phyloP scores from a whole-genome alignment of 92 coral and sea anemone genomes.

The Phenganax subtilis region DNA sequence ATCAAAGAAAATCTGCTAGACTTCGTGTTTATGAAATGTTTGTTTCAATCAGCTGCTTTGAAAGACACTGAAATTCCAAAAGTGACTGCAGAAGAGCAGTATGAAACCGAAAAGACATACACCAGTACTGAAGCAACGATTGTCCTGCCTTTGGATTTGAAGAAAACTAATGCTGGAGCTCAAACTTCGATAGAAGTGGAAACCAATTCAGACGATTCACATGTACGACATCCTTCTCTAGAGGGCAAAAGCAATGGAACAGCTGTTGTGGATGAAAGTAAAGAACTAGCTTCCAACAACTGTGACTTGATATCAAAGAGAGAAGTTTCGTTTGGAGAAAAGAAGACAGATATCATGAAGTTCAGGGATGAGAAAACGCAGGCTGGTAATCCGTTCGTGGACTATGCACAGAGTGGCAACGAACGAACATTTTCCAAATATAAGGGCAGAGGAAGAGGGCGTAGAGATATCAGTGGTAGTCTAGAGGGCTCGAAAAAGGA shows the following conservation, averaged over 20 bases:
- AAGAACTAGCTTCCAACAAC: neutral
- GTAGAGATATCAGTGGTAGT: slow-evolving; percentile 28
- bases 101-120: neutral
- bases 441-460: slow-evolving; percentile 35
- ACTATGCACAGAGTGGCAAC: slow-evolving; percentile 2
- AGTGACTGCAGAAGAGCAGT: neutral
- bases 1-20: slow-evolving; percentile 25
- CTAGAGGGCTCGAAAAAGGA: slow-evolving; percentile 5
- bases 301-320: neutral
- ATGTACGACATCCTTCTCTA: slow-evolving; percentile 57
- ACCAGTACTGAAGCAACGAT: neutral
- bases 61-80: slow-evolving; percentile 1
- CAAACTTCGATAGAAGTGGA: neutral
- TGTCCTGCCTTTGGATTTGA: neutral
- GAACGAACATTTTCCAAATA: slow-evolving; percentile 16
- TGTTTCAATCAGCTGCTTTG: neutral
- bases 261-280: neutral
- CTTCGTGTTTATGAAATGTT: slow-evolving; percentile 3
- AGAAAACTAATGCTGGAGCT: neutral
- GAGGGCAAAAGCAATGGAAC: neutral
- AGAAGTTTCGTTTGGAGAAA: slow-evolving; percentile 24
- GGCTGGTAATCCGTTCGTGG: slow-evolving; percentile 13
- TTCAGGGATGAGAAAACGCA: slow-evolving; percentile 7
- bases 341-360: neutral
- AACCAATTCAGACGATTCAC: neutral